Conservation (phyloP, 2,797 vertebrate species). For the Lacerta agilis region DNA sequence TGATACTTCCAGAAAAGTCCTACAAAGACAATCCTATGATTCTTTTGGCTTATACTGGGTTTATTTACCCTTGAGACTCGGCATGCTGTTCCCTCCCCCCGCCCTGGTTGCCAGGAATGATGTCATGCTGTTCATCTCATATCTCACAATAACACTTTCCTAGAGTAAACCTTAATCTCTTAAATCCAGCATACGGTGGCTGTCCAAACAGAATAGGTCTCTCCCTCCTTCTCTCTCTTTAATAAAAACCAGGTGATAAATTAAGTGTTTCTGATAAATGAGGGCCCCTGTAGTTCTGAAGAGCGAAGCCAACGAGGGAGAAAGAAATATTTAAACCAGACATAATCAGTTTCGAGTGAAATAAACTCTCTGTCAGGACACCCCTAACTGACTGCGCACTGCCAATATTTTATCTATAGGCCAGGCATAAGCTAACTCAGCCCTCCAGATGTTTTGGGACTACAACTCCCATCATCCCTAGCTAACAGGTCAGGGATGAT, state of each 20-base stretch:
- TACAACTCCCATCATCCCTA: too few species aligned
- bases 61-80: conserved; percentile 43
- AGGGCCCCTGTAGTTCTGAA: conserved; percentile 47
- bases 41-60: conserved; percentile 31
- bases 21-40: conserved; percentile 29
- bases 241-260: conserved; percentile 71
- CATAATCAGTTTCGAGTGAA: conserved; percentile 67
- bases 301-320: conserved; percentile 61
- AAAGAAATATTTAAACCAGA: conserved; percentile 61
- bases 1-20: conserved; percentile 49
- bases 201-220: conserved; percentile 64
- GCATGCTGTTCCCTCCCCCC: conserved; percentile 22
- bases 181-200: conserved; percentile 64
- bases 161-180: conserved; percentile 62
- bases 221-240: conserved; percentile 31
- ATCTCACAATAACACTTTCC: conserved; percentile 70
- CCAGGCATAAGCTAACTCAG: neutral
- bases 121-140: conserved; percentile 60
- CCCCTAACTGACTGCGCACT: conserved; percentile 57
- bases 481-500: too few species aligned
- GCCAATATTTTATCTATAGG: conserved; percentile 64
- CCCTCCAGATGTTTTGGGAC: too few species aligned
- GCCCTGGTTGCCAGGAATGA: conserved; percentile 56
- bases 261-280: conserved; percentile 74
- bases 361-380: conserved; percentile 50